Evolutionary conservation across 1,140 invertebrate species (phyloP), one percentile per base, ranked within the genome.

Genomic region (Lucilia sericata): DNA sequence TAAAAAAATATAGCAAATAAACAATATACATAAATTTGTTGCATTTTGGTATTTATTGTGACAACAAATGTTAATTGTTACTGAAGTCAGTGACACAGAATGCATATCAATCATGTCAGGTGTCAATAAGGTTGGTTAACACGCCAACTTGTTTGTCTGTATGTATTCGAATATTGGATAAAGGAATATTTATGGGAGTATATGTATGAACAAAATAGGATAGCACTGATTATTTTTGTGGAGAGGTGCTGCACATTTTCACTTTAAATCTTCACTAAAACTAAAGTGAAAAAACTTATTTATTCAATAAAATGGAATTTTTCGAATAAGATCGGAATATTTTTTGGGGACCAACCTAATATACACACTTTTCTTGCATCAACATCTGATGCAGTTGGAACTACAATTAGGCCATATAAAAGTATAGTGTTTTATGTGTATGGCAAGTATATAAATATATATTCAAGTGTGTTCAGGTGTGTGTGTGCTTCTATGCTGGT

Each of bases 41-140:
- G 65, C 8, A 25, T 70, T 30, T 30, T 70, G 19, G 55, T 70
- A 70, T 70, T 70, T 70, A 70, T 70, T 70, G 65, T 70, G 65
- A 70, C 65, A 70, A 70, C 65, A 70, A 70, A 70, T 70, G n/a
- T 70, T 70, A 70, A 70, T 70, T 70, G 65, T 70, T 70, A 70
- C 65, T 70, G 65, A 70, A 70, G 17, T 19, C 21, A 70, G 17
- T 70, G 65, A 70, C 65, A 70, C 65, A 70, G 65, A 70, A 70
- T 70, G 65, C 65, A 70, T 70, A 70, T 70, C 65, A 70, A 70
- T 70, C 65, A 70, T 70, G 65, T 70, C 65, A 70, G 65, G 65
- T 70, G 65, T 70, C 65, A 70, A 70, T 70, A 70, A 70, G 65
- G 65, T 70, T 70, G 65, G 65, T 70, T 70, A 25, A 21, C 65